Evolutionary conservation across 2,888 invertebrate species (phyloP).

Genomic region (Thymelicus sylvestris): DNA sequence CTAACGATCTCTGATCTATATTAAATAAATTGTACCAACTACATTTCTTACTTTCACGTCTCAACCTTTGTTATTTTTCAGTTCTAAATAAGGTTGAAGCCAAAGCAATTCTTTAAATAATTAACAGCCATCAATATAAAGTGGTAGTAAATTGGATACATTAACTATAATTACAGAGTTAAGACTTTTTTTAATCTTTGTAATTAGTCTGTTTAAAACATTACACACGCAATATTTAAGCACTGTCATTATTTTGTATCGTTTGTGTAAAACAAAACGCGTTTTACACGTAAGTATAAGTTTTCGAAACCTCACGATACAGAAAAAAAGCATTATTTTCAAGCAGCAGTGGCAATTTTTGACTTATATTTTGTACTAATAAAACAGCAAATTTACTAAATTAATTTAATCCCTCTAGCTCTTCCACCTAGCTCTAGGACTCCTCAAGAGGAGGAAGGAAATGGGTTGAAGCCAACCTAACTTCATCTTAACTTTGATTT

Average conservation of each 20-base stretch:
- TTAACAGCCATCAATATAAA: conserved; percentile 20
- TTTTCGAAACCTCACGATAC: no score
- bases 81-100: background rate
- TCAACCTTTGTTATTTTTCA: background rate
- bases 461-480: no score
- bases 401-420: no score
- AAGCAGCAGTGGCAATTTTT: no score
- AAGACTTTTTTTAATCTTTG: conserved; percentile 11
- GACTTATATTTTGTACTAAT: no score
- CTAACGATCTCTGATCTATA: conserved; percentile 20
- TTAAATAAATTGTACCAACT: conserved; percentile 13
- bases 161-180: conserved; percentile 11
- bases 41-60: background rate
- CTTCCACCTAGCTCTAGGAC: no score
- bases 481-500: no score
- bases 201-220: background rate
- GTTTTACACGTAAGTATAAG: background rate
- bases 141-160: conserved; percentile 20
- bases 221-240: conserved; percentile 1
- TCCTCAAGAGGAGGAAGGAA: no score
- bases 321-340: no score
- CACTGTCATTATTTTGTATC: background rate
- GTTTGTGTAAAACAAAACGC: background rate
- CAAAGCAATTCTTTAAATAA: conserved; percentile 10
- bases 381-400: no score